A percentile compares a stretch with the other conserved stretches of the same genome.
Conservation (phyloP, 2,113 vertebrate genomes). For the Lamprotornis superbus region DNA sequence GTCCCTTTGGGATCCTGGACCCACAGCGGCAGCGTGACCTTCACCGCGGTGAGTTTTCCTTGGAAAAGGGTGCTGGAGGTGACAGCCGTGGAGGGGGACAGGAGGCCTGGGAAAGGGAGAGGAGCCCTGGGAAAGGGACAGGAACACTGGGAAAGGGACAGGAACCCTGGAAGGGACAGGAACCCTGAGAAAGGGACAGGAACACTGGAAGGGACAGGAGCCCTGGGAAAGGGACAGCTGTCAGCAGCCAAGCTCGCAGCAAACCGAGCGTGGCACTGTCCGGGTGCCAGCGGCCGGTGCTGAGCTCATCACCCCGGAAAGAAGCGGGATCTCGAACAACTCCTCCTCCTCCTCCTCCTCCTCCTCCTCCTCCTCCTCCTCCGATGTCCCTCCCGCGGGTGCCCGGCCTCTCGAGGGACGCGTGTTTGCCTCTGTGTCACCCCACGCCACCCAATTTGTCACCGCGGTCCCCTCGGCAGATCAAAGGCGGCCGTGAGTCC, state of each 20-base stretch:
- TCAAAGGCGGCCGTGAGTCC: fast-evolving
- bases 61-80: neutral
- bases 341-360: neutral
- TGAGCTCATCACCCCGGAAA: conserved; percentile 12
- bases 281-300: neutral
- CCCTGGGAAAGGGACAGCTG: neutral
- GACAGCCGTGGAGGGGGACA: neutral
- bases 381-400: neutral
- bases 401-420: fast-evolving
- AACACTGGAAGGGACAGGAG: neutral
- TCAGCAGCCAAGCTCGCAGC: neutral
- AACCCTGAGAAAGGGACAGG: neutral
- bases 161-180: neutral
- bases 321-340: neutral
- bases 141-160: no score
- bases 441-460: fast-evolving
- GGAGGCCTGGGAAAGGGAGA: neutral
- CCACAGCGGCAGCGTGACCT: neutral
- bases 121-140: neutral
- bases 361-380: neutral
- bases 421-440: fast-evolving
- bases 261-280: neutral
- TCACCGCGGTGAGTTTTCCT: fast-evolving
- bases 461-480: neutral
- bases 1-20: neutral